Base-by-base conservation (phyloP, 2,888 invertebrate species). In the Rhagonycha fulva region DNA sequence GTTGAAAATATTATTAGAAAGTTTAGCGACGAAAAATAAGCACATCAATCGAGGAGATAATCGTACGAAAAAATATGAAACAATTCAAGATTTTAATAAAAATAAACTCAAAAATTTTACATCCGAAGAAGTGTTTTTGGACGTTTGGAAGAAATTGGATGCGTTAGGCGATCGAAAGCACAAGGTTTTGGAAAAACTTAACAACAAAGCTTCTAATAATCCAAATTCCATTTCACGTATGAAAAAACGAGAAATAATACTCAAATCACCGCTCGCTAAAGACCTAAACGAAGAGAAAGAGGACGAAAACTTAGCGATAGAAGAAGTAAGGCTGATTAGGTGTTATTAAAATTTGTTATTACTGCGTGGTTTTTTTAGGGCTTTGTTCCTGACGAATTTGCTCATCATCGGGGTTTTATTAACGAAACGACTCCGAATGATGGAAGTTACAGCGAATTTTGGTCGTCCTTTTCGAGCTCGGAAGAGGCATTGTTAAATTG, bases 401-500 rank as follows among this genome's bases (percentile, higher is more conserved):
- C 92, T 1, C 92, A 91, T 71, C 90, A 91, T 81, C 91, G 91
- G 83, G 91, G 90, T 1, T 89, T 88, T 2, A 87, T 93, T 11
- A 93, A 93, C 86, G 92, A 94, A 83, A 92, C 92, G 0, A 91
- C 91, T 0, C 84, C 91, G 7, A 90, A 93, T 81, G 94, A 94
- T 83, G 91, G 92, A 88, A 94, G 94, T 81, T 93, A 94, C 87
- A 94, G 94, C 0, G 94, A 94, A 85, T 94, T 93, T 87, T 94
- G 93, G 93, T 94, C 94, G 0, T 94, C 94, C 0, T 94, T 94
- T 88, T 94, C 94, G 14, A 94, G 94, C 85, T 94, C 94, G 66
- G 95, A 95, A 84, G 95, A 95, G 84, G 93, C 94, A 0, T 87
- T 95, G 4, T 85, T 94, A 12, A 92, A 93, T 82, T 94, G 95